A percentile compares a stretch with the other conserved stretches of the same genome.
These are phyloP conservation scores for Oxystoma pomonae DNA, from an alignment of 2,888 invertebrate species.

Conservation along the genomic window DNA sequence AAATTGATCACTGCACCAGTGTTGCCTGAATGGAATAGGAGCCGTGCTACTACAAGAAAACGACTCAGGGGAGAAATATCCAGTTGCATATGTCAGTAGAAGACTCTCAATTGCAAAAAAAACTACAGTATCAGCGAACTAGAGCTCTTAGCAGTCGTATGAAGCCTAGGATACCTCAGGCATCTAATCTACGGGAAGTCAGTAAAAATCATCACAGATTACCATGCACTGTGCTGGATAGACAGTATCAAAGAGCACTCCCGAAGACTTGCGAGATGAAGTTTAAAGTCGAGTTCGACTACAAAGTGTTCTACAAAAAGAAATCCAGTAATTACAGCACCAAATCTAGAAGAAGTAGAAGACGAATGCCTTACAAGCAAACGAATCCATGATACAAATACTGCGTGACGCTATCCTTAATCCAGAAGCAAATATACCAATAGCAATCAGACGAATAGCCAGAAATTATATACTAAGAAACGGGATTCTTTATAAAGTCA, in stretches of 20 bases:
- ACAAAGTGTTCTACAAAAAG: neutral
- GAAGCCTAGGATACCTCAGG: neutral
- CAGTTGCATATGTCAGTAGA: neutral
- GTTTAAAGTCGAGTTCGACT: neutral
- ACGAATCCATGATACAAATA: neutral
- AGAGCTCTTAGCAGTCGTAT: neutral
- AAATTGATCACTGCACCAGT: neutral
- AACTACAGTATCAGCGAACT: neutral
- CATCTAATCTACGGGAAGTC: constrained; percentile 5
- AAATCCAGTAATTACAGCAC: neutral
- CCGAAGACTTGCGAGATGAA: neutral
- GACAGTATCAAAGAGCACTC: neutral
- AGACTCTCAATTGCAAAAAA: neutral
- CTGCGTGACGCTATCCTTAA: neutral
- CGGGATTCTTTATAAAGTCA: neutral
- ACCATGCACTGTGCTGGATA: constrained; percentile 4
- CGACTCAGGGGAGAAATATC: neutral
- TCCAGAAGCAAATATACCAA: neutral
- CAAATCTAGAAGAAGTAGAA: neutral
- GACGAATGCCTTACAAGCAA: too few relatives aligned
- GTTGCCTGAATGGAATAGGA: neutral
- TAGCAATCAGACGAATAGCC: neutral
- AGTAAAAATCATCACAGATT: neutral
- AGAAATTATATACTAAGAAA: neutral
- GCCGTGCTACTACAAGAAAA: neutral